A percentile compares a stretch with the other conserved stretches of the same genome.
phyloP scores from a whole-genome alignment of 2,113 vertebrate species.

The Nothocercus julius region DNA sequence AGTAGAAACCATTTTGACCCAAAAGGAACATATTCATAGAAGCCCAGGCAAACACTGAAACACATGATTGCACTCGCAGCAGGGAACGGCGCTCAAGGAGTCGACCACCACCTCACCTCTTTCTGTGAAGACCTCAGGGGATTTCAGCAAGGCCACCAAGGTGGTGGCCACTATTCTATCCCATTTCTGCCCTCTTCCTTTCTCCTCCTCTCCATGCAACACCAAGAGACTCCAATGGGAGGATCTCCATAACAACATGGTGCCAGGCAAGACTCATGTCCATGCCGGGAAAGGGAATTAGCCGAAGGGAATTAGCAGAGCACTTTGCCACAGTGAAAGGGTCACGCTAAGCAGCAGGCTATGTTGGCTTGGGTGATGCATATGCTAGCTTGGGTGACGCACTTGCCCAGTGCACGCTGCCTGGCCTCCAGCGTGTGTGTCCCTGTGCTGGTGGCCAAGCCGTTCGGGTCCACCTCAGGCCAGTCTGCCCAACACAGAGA shows the following conservation, averaged over 20 bases:
- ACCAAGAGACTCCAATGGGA: background rate
- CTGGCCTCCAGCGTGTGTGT: background rate
- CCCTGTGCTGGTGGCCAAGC: background rate
- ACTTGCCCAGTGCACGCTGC: background rate
- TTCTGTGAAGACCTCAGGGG: background rate
- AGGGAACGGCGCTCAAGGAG: background rate
- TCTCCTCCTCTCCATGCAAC: background rate
- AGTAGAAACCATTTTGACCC: background rate
- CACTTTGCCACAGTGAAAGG: background rate
- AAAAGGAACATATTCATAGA: background rate
- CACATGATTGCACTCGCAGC: fast-evolving
- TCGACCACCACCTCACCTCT: background rate
- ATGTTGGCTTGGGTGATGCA: background rate
- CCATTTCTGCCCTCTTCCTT: background rate
- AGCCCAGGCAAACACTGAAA: fast-evolving
- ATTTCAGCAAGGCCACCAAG: background rate
- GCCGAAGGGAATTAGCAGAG: background rate
- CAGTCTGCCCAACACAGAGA: background rate
- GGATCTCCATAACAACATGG: background rate
- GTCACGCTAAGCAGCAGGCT: background rate
- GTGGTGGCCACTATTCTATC: background rate
- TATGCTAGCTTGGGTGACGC: background rate
- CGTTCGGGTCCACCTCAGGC: background rate
- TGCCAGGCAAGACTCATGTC: fast-evolving
- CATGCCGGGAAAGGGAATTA: background rate